A percentile compares a stretch with the other conserved stretches of the same genome.
Conservation (phyloP, 2,113 vertebrate species). For the Percopsis transmontana region DNA sequence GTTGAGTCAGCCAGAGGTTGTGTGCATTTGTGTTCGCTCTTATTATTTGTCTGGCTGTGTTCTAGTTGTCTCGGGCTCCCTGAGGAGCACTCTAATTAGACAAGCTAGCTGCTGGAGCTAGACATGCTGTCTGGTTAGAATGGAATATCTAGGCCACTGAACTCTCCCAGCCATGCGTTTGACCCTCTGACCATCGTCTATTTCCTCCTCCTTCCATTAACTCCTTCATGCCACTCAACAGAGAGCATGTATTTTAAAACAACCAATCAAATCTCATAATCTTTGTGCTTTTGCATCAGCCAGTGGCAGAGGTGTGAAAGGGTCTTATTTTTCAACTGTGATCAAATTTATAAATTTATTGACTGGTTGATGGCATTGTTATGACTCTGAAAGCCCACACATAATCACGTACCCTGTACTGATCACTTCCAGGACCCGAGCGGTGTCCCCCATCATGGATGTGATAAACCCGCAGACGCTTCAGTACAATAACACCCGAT, state of each 20-base stretch:
- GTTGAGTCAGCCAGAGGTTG: slow-evolving; percentile 17
- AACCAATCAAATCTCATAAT: slow-evolving; percentile 23
- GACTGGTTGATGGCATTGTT: too few relatives aligned
- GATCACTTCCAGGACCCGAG: slow-evolving; percentile 76
- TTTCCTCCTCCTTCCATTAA: slow-evolving; percentile 19
- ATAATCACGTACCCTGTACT: not conserved
- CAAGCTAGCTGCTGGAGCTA: slow-evolving; percentile 33
- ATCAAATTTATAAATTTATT: too few relatives aligned
- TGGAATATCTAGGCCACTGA: slow-evolving; percentile 48
- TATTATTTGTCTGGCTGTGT: slow-evolving; percentile 39
- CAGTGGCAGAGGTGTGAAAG: slow-evolving; percentile 2
- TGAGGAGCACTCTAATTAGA: slow-evolving; percentile 58
- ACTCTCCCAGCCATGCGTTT: slow-evolving; percentile 45
- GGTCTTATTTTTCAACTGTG: too few relatives aligned
- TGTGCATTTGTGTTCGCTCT: slow-evolving; percentile 29
- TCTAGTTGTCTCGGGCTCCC: slow-evolving; percentile 43
- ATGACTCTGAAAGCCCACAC: too few relatives aligned
- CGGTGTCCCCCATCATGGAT: slow-evolving; percentile 87
- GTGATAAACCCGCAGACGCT: slow-evolving; percentile 86
- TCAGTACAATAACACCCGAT: slow-evolving; percentile 80
- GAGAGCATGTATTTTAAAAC: slow-evolving; percentile 9
- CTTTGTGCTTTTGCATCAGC: slow-evolving; percentile 13
- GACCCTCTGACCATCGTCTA: slow-evolving; percentile 21
- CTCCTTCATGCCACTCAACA: slow-evolving; percentile 25
- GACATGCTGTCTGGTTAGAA: slow-evolving; percentile 41